Conservation (phyloP, 2,113 vertebrate species). For the Cisticola juncidis region DNA sequence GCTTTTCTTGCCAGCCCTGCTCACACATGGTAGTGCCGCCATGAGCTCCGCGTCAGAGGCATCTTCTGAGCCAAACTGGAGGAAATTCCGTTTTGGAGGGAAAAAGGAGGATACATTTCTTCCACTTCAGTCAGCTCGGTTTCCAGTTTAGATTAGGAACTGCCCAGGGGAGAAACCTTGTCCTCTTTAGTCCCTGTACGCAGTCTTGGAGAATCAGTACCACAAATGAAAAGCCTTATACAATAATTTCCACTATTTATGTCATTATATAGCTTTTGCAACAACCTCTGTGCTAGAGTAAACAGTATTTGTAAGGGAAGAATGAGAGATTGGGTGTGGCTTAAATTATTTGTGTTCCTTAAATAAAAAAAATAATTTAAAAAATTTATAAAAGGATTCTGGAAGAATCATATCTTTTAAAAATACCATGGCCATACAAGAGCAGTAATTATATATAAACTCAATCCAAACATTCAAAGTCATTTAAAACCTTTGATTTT, state of each 20-base stretch:
- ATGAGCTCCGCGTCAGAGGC: rapidly evolving
- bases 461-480: neutral
- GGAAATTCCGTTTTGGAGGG: neutral
- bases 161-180: neutral
- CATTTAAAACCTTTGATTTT: neutral
- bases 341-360: neutral
- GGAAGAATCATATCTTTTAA: neutral
- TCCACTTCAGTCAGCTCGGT: rapidly evolving
- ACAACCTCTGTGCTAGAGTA: neutral
- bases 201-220: neutral
- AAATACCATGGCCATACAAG: neutral
- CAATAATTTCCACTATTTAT: rapidly evolving
- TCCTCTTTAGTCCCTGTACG: neutral
- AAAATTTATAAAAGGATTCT: neutral
- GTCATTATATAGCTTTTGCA: neutral
- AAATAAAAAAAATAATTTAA: neutral
- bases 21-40: neutral
- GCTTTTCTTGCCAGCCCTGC: neutral
- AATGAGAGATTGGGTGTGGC: neutral
- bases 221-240: neutral
- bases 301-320: neutral
- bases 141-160: neutral
- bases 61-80: neutral
- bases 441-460: neutral
- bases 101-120: neutral